A percentile compares a stretch with the other conserved stretches of the same genome.
Evolutionary conservation across 2,113 vertebrate species (phyloP).

Genomic region (Sinocyclocheilus grahami): DNA sequence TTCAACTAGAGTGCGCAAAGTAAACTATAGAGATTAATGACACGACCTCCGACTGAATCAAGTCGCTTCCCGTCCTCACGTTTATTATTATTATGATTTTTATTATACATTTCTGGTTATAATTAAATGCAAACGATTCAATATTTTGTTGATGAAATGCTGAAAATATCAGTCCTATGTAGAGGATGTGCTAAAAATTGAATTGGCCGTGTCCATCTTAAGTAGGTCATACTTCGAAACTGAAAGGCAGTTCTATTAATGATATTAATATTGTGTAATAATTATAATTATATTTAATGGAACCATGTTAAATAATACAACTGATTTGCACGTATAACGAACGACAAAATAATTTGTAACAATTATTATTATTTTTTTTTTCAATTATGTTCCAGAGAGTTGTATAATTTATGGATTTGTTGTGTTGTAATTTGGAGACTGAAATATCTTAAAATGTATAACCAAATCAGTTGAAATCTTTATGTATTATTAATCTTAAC

Average conservation of each 20-base stretch:
- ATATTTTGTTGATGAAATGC: background rate
- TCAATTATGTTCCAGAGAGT: background rate
- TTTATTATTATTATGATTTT: conserved; percentile 35
- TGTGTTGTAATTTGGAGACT: background rate
- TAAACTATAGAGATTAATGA: conserved; percentile 81
- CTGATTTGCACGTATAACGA: too few species aligned
- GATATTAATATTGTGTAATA: background rate
- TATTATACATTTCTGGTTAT: conserved; percentile 1
- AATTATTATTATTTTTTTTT: background rate
- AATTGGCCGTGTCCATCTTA: background rate
- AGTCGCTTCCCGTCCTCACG: conserved; percentile 59
- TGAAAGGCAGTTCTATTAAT: background rate
- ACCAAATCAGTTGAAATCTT: background rate
- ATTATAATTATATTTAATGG: background rate
- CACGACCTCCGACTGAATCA: conserved; percentile 69
- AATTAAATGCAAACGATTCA: background rate
- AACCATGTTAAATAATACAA: background rate
- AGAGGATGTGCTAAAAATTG: background rate
- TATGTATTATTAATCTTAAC: background rate
- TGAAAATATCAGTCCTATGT: background rate
- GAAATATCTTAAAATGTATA: background rate
- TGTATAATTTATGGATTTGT: background rate
- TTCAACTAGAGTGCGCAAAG: conserved; percentile 73
- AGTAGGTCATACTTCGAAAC: background rate
- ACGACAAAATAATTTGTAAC: background rate